Evolutionary conservation across 2,797 vertebrate species (phyloP), one percentile per base, ranked within the genome.

Genomic region (Amazona ochrocephala): DNA sequence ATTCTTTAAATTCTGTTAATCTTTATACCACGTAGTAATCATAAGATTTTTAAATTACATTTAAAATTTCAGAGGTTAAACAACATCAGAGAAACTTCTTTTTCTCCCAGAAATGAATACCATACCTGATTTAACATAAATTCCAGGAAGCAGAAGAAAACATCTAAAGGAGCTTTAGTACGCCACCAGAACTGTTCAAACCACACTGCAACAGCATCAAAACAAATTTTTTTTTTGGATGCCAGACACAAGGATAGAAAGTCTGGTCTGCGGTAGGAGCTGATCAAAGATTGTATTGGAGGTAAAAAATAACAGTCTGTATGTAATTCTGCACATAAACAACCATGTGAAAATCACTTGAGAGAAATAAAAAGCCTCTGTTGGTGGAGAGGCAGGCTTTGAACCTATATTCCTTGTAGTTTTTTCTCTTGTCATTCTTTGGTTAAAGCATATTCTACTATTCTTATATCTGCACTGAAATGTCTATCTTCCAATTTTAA

Each of bases 311-410:
- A 84, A 72, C 10, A 37, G 78, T 75, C n/a, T 73, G 76, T 41
- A 88, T 3, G 3, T 30, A 80, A 41, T 75, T 93, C 32, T 75
- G 32, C n/a, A 60, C 7, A 53, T 39, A 88, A 66, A 45, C 5
- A 80, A 30, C 50, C 84, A 54, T 75, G 54, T 71, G 71, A 88
- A 90, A 96, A 95, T 91, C 32, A 89, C 39, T n/a, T 93, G 42
- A 95, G 86, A 70, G 56, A 87, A 92, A 72, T 41, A 64, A 95
- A 95, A 74, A 15, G 10, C 48, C 34, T 84, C 22, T 73, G 5
- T 22, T 68, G 23, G 6, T 60, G 44, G 21, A 86, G 13, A 64
- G 48, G 27, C 85, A 64, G 45, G 71, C 45, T 84, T 93, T 75
- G 42, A 39, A 84, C 56, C 27, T 58, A 6, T 39, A 70, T 66